Conservation (phyloP, 2,113 vertebrate genomes). For the Myodes glareolus region DNA sequence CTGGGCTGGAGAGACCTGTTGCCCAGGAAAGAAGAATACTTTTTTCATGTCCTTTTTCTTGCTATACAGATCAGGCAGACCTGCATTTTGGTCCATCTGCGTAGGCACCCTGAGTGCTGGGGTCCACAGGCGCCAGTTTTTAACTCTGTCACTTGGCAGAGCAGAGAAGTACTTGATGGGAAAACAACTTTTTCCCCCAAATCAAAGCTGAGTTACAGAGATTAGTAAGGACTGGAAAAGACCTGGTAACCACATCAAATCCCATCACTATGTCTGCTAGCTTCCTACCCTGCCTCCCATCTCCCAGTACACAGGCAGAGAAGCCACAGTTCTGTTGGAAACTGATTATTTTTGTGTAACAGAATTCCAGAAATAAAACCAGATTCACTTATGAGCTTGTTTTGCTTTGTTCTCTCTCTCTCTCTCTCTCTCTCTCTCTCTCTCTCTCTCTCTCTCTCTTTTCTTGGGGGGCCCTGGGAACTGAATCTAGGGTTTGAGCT, state of each 20-base stretch:
- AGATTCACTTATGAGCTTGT: neutral
- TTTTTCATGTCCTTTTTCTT: neutral
- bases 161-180: neutral
- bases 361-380: slow-evolving; percentile 54
- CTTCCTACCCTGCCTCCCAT: neutral
- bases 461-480: neutral
- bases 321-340: slow-evolving; percentile 39
- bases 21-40: neutral
- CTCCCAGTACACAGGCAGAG: neutral
- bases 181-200: neutral
- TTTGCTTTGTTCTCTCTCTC: slow-evolving; percentile 12
- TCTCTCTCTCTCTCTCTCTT: too few species aligned
- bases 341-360: slow-evolving; percentile 39
- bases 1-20: slow-evolving; percentile 96
- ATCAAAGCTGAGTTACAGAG: neutral
- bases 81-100: neutral
- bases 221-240: neutral
- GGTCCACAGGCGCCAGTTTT: neutral
- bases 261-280: neutral
- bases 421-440: too few species aligned
- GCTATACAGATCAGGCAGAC: neutral
- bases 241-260: neutral
- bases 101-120: neutral
- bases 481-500: neutral
- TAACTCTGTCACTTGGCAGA: neutral